Conservation (phyloP, 2,113 vertebrate species). For the Strigops habroptila region DNA sequence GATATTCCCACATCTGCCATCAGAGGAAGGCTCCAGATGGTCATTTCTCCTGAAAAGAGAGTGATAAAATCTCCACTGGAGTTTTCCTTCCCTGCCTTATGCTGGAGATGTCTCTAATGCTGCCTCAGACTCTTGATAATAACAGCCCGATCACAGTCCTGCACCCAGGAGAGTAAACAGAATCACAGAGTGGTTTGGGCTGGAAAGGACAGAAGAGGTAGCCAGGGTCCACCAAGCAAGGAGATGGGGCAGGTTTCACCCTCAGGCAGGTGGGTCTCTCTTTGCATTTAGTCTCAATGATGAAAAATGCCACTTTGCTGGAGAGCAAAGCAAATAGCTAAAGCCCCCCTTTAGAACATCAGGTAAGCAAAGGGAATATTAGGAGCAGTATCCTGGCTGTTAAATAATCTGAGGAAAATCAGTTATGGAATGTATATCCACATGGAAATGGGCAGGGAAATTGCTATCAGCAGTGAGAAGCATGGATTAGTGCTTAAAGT, state of each 20-base stretch:
- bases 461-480: neutral
- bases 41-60: neutral
- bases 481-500: neutral
- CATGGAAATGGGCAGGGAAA: neutral
- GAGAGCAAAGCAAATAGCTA: neutral
- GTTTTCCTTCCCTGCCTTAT: neutral
- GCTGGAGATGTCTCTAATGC: neutral
- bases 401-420: neutral
- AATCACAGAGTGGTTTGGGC: too few relatives aligned
- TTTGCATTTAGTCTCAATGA: neutral
- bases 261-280: neutral
- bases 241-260: neutral
- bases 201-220: neutral
- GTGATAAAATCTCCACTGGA: neutral
- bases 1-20: conserved; percentile 5
- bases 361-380: neutral
- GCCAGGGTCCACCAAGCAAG: neutral
- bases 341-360: neutral
- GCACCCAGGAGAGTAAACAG: too few relatives aligned
- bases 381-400: neutral
- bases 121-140: neutral
- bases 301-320: neutral
- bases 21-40: neutral
- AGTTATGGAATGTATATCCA: neutral
- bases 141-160: too few relatives aligned